Percentiles rank a stretch among this genome's conserved stretches.
Conservation (phyloP, 1,140 invertebrate genomes). For the Metaphire vulgaris region DNA sequence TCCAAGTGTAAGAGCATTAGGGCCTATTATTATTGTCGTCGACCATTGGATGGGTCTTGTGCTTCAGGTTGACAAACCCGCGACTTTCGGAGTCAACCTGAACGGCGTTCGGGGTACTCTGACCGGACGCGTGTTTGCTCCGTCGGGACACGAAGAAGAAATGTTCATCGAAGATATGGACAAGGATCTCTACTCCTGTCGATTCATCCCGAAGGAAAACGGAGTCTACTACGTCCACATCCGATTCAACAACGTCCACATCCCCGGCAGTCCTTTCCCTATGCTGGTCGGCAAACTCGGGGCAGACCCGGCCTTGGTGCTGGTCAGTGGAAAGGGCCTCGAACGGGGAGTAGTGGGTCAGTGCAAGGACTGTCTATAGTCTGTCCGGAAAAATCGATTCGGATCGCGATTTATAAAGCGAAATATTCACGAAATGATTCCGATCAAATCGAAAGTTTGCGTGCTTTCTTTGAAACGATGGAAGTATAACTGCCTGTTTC, state of each 20-base stretch:
- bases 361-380: too few species aligned
- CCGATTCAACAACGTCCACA: slow-evolving; percentile 91
- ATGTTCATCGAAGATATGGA: slow-evolving; percentile 93
- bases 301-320: slow-evolving; percentile 53
- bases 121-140: slow-evolving; percentile 72
- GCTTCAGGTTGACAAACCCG: slow-evolving; percentile 63
- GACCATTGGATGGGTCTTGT: too few species aligned
- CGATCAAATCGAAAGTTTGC: too few species aligned
- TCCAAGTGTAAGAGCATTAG: too few species aligned
- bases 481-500: too few species aligned
- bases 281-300: slow-evolving; percentile 91
- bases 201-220: slow-evolving; percentile 92
- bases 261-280: slow-evolving; percentile 82
- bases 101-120: slow-evolving; percentile 81
- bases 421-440: too few species aligned
- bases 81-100: slow-evolving; percentile 84
- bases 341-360: slow-evolving; percentile 43
- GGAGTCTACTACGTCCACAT: slow-evolving; percentile 93
- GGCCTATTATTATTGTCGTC: too few species aligned
- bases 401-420: too few species aligned
- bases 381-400: too few species aligned
- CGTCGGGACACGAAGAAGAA: slow-evolving; percentile 85
- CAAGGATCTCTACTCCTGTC: slow-evolving; percentile 48
- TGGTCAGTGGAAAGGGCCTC: slow-evolving; percentile 45
- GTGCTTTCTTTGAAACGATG: too few species aligned